Base-by-base conservation (phyloP, 2,113 vertebrate species). In the Rissa tridactyla region DNA sequence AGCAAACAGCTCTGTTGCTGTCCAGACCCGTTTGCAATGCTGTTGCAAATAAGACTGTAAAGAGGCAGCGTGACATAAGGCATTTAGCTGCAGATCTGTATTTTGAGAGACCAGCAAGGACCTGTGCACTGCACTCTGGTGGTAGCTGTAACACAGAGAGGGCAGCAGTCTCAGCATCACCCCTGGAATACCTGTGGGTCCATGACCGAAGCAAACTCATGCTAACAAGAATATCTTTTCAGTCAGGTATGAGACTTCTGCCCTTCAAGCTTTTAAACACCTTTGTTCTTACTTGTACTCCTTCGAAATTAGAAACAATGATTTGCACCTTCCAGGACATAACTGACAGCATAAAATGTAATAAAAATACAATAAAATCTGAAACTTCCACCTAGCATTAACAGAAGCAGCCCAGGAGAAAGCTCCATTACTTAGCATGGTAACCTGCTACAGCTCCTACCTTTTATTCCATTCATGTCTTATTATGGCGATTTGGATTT, bases 211-310 rank as follows among this genome's bases (percentile, higher is more conserved):
- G 26, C 71, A 58, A 80, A 46, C 9, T 27, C 72, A 3, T 4
- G 18, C 46, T n/a, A 75, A 38, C 38, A 71, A 5, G 3, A 15
- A 0, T 1, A 40, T 32, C 27, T 27, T 29, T 17, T 76, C 13
- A n/a, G 21, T 15, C 61, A 36, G 9, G 22, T 27, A 17, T 12
- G 9, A 26, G n/a, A 51, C 5, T 55, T 51, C 6, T 40, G 21
- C 13, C 32, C 26, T 40, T 22, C 12, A 2, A 26, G 34, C 11
- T 81, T 76, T 90, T 42, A 47, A 60, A 76, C 15, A 57, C 12
- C 6, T 69, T 44, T 51, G 3, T 15, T 90, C 30, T 80, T 79
- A 47, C 19, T 58, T 40, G 21, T 18, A 44, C 46, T 69, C 40
- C 6, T 87, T n/a, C 47, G 18, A 57, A 92, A 65, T 40, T 17